Percentiles rank a stretch among this genome's conserved stretches.
These are phyloP conservation scores for Neocloeon triangulifer DNA, from an alignment of 1,140 invertebrate genomes.

Conservation along the genomic window DNA sequence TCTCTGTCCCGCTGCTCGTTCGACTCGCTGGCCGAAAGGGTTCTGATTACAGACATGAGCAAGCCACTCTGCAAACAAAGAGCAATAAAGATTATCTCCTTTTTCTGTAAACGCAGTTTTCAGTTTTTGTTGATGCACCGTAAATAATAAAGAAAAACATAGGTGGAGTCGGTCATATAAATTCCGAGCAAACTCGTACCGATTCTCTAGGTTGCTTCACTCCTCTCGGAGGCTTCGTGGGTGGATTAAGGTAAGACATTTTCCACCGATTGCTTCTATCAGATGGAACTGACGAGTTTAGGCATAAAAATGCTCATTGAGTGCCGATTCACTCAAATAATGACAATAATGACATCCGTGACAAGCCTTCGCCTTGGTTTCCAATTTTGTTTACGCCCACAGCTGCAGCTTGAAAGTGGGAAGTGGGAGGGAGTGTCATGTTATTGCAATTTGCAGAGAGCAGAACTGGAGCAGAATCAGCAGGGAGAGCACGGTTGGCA, in stretches of 20 bases:
- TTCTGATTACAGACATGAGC: constrained; percentile 79
- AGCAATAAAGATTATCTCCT: constrained; percentile 3
- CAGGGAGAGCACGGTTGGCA: no score
- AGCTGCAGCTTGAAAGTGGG: no score
- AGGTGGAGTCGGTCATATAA: not conserved
- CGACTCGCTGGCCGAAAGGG: constrained; percentile 75
- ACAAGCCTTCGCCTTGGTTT: no score
- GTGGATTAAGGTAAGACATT: constrained; percentile 19
- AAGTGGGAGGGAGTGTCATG: no score
- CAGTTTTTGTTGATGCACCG: not conserved
- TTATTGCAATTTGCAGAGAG: no score
- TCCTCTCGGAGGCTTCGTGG: constrained; percentile 55
- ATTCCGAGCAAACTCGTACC: constrained; percentile 20
- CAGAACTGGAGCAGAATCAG: no score
- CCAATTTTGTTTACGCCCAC: no score
- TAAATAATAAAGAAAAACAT: not conserved
- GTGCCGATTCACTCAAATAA: no score
- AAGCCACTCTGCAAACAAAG: constrained; percentile 50
- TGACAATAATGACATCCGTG: no score
- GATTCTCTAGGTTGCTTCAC: constrained; percentile 63
- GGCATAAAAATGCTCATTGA: no score
- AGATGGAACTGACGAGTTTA: no score
- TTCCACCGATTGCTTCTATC: no score
- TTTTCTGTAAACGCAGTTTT: not conserved
- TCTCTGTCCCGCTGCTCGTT: constrained; percentile 87